Conservation (phyloP, 2,113 vertebrate genomes). For the Apteryx mantelli region DNA sequence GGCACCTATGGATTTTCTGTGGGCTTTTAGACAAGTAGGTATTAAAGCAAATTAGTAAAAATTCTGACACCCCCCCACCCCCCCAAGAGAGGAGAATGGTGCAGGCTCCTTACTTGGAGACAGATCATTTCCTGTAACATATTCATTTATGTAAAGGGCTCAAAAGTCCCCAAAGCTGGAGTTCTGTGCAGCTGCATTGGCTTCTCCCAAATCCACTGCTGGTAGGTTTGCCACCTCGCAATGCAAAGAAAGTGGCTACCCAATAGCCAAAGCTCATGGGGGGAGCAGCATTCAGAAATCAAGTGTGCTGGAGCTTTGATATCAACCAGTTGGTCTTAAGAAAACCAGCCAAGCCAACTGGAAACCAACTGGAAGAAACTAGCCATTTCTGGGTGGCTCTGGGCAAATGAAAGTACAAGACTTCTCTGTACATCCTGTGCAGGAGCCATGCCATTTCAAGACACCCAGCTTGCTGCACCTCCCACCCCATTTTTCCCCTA, state of each 20-base stretch:
- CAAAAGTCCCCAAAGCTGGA: not conserved
- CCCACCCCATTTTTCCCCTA: not conserved
- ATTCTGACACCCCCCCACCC: not conserved
- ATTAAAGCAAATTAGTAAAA: not conserved
- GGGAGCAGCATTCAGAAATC: not conserved
- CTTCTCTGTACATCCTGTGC: not conserved
- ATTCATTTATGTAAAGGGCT: not conserved
- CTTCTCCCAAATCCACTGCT: not conserved
- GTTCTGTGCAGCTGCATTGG: not conserved
- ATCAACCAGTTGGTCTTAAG: not conserved
- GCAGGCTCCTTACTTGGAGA: not conserved
- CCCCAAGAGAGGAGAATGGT: not conserved
- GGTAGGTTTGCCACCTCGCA: not conserved
- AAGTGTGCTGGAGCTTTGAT: not conserved
- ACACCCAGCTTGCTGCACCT: not conserved
- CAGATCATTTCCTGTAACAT: not conserved
- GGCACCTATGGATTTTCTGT: not conserved
- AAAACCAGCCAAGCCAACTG: not conserved
- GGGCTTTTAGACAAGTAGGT: not conserved
- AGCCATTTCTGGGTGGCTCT: not conserved
- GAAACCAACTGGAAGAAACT: not conserved
- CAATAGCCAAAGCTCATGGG: accelerated
- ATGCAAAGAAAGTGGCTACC: not conserved
- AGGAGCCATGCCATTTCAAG: not conserved
- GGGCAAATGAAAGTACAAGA: not conserved